Base-by-base conservation (phyloP, 2,888 invertebrate genomes). In the Drosophila rellima region DNA sequence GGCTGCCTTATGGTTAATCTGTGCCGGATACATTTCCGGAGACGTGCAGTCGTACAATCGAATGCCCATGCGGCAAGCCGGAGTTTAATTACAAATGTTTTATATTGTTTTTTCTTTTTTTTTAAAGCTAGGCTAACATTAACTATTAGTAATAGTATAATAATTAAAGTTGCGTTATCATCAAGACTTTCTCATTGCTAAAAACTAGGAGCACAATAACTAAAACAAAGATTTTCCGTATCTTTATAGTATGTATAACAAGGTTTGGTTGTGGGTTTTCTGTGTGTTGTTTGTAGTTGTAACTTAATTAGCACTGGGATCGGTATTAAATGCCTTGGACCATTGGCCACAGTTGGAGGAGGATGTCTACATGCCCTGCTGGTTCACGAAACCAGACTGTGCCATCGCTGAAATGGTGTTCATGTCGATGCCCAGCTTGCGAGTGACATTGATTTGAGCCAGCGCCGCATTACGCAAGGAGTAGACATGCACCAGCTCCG, bases 401-500 rank as follows among this genome's bases (percentile, higher is more conserved):
- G 90, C 89, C 75, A 92, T 75, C 15, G 85, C 88, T 3, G 92
- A 88, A 67, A 92, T 82, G 42, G 92, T 79, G n/a, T 92, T 90
- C 74, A 93, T 89, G 56, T 95, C 94, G 26, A 95, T 93, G 68
- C 96, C 96, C 93, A 97, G 94, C 91, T 95, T 95, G 78, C 95
- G 94, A 0, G 96, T 96, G 42, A 97, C 96, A 91, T 95, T 96
- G 54, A 96, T 93, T 93, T 99, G 98, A 29, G 98, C 97, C 79
- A 95, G 95, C 10, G 98, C 98, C 17, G 98, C 98, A 93, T 98
- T 97, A 88, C 96, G 95, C 78, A 99, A 93, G 2, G 98, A 96
- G 92, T 96, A 98, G 90, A 98, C 94, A 92, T 98, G 98, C 29
- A 96, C 95, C 95, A 98, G 95, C 93, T 99, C 98, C 81, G 95